phyloP scores from a whole-genome alignment of 2,888 invertebrate species.

The Papilio demoleus region DNA sequence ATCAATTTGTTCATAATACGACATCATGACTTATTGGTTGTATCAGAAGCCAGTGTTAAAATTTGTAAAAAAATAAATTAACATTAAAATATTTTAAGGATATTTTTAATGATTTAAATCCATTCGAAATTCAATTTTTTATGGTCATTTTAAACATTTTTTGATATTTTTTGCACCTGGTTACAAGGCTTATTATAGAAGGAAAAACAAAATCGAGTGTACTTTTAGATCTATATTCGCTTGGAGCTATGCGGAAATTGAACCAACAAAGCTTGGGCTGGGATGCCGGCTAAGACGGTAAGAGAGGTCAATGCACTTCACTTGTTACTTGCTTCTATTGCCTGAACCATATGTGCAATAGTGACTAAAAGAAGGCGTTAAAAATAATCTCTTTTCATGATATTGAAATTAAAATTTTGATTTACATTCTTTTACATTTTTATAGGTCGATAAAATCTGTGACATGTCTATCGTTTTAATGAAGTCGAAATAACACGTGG shows the following conservation, averaged over 20 bases:
- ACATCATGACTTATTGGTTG: background rate
- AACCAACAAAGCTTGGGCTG: conserved; percentile 32
- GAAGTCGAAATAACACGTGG: conserved; percentile 16
- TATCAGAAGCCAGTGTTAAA: no score
- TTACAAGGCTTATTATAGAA: conserved; percentile 21
- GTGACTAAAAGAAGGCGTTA: no score
- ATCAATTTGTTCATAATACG: background rate
- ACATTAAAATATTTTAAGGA: no score
- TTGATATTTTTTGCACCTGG: background rate
- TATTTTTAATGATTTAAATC: no score
- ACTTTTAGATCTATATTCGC: conserved; percentile 35
- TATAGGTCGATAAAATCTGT: conserved; percentile 20
- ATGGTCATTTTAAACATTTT: no score
- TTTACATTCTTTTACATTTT: conserved; percentile 21
- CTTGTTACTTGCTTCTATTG: conserved; percentile 7
- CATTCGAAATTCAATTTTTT: no score
- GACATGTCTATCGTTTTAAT: conserved; percentile 29
- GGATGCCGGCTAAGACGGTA: conserved; percentile 40
- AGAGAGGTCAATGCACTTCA: conserved; percentile 38
- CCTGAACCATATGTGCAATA: background rate
- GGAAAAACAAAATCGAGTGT: conserved; percentile 20
- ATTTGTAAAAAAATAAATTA: no score
- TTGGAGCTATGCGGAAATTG: conserved; percentile 37
- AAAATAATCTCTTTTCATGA: no score
- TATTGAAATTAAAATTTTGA: conserved; percentile 3